Evolutionary conservation across 2,797 vertebrate genomes (phyloP).

Genomic region (Semotilus atromaculatus): DNA sequence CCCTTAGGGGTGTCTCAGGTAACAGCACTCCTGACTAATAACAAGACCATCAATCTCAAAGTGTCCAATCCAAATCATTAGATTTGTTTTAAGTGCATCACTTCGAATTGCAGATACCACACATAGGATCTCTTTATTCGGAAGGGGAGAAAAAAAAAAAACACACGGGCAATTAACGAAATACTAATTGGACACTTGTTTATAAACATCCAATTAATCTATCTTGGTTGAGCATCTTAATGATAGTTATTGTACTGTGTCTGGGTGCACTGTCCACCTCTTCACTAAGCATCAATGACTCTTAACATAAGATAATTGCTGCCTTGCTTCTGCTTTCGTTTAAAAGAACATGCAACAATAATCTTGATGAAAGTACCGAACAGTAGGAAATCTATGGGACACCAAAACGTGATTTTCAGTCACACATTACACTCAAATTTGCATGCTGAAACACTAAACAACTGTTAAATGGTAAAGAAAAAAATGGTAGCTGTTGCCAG

Average conservation of each 20-base stretch:
- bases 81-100: constrained; percentile 32
- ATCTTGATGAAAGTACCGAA: not conserved
- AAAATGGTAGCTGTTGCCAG: not conserved
- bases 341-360: not conserved
- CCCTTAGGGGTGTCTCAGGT: constrained; percentile 32
- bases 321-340: not conserved
- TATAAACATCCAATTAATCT: constrained; percentile 38
- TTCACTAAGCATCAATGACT: constrained; percentile 28
- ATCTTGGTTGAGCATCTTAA: constrained; percentile 36
- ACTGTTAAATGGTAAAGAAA: not conserved
- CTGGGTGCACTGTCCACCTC: not conserved
- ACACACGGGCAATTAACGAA: not conserved
- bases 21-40: constrained; percentile 21
- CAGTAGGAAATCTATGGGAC: not conserved
- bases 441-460: not conserved
- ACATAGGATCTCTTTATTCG: not conserved
- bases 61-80: constrained; percentile 20
- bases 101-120: constrained; percentile 1
- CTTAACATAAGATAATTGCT: constrained; percentile 18
- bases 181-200: constrained; percentile 15
- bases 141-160: not conserved
- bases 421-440: not conserved
- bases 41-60: constrained; percentile 35
- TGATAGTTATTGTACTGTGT: constrained; percentile 38
- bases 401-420: not conserved